Evolutionary conservation across 2,888 invertebrate species (phyloP).

Genomic region (Ornithoptera alexandrae): DNA sequence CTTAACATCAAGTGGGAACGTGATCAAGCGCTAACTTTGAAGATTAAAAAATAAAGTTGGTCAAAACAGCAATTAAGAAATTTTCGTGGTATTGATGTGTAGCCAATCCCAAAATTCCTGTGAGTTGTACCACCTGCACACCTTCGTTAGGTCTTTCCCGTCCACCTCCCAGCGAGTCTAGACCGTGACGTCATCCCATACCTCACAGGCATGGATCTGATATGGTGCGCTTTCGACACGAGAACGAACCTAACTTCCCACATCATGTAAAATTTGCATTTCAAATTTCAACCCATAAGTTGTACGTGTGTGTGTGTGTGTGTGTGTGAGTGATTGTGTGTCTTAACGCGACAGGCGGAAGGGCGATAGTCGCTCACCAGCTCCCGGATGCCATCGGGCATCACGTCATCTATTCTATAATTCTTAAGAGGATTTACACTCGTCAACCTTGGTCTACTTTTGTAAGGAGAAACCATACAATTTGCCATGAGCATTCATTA

Average conservation of each 20-base stretch:
- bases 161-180: constrained; percentile 30
- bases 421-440: constrained; percentile 28
- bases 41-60: no score
- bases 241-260: constrained; percentile 37
- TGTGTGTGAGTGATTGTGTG: constrained; percentile 15
- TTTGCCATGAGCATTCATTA: constrained; percentile 16
- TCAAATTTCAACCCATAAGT: constrained; percentile 46
- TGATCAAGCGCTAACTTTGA: no score
- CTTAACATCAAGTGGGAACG: no score
- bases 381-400: constrained; percentile 14
- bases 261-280: constrained; percentile 42
- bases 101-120: constrained; percentile 23
- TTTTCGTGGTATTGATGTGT: no score
- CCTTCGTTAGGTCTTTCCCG: constrained; percentile 30
- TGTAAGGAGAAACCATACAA: constrained; percentile 26
- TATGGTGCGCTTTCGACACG: constrained; percentile 44
- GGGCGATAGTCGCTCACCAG: constrained; percentile 5
- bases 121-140: constrained; percentile 31
- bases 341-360: background rate
- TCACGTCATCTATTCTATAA: constrained; percentile 28
- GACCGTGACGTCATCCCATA: constrained; percentile 47
- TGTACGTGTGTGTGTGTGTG: constrained; percentile 21
- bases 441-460: constrained; percentile 28
- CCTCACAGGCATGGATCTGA: constrained; percentile 58
- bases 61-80: no score